A percentile compares a stretch with the other conserved stretches of the same genome.
These are phyloP conservation scores for Mustela lutreola DNA, from an alignment of 2,113 vertebrate genomes.

Conservation along the genomic window DNA sequence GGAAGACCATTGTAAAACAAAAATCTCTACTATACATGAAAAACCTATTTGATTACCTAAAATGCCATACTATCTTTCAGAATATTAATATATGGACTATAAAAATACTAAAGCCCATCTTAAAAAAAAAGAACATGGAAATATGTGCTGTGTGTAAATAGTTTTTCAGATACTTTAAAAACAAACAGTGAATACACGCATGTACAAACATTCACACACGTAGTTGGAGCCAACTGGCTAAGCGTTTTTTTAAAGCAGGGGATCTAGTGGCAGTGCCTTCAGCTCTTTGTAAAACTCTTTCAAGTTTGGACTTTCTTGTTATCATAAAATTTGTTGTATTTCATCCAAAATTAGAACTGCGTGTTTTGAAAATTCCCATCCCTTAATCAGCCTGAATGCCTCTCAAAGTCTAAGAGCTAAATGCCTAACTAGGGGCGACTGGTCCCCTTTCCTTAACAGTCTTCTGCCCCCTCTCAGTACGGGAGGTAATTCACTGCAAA, in stretches of 20 bases:
- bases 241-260: neutral
- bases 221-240: neutral
- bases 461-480: neutral
- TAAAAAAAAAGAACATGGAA: neutral
- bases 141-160: neutral
- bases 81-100: neutral
- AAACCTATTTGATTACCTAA: slow-evolving; percentile 21
- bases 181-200: neutral
- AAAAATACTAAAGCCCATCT: neutral
- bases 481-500: neutral
- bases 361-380: neutral
- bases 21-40: neutral
- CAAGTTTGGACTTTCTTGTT: neutral
- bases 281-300: slow-evolving; percentile 21
- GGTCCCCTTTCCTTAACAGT: neutral
- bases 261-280: neutral
- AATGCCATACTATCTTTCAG: neutral
- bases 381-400: neutral
- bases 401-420: neutral
- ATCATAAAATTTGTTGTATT: slow-evolving; percentile 2
- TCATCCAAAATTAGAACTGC: neutral
- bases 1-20: neutral
- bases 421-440: neutral
- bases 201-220: neutral
- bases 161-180: slow-evolving; percentile 5